Base-by-base conservation (phyloP, 1,140 invertebrate species). In the Meloidogyne floridensis region DNA sequence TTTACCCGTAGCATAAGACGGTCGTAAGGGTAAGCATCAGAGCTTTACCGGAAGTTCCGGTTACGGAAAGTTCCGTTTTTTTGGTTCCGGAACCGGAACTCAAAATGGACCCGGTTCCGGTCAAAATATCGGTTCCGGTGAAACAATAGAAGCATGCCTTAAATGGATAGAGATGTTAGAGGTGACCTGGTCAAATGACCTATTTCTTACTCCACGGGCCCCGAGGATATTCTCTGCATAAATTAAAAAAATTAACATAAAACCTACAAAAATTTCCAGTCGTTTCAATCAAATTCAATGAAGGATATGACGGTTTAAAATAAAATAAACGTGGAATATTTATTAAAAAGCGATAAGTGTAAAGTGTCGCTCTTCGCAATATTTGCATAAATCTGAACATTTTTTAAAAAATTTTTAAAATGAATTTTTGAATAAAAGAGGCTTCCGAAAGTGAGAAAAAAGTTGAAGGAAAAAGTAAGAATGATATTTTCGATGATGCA, bases 321-420 rank as follows among this genome's bases (percentile, higher is more conserved):
- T 65, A 65, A 65, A 65, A 65, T n/a, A 65, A 65, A 65, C 59
- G 59, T 65, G 59, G 59, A 6, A 65, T n/a, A 65, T 65, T 65
- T 65, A 65, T n/a, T 65, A 65, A 65, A 65, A 65, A n/a, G 7
- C 59, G 59, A 18, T n/a, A 65, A 65, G 59, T 65, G 59, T 18
- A 65, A 65, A 65, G 4, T 65, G 59, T 65, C 15, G 59, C 59
- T 7, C 15, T 65, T n/a, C n/a, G 59, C 59, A 65, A 18, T 5
- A 65, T 65, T 65, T 65, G 59, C 59, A 65, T 65, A 65, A n/a
- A 65, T 47, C 59, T 65, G 59, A 65, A 65, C n/a, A 65, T n/a
- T 47, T 47, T 47, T 47, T 6, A 18, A 11, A 1, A 3, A 3
- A 15, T 4, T 59, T 59, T 65, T 65, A 15, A 65, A 47, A 47